Conservation (phyloP, 2,888 invertebrate genomes). For the Aethes cnicana region DNA sequence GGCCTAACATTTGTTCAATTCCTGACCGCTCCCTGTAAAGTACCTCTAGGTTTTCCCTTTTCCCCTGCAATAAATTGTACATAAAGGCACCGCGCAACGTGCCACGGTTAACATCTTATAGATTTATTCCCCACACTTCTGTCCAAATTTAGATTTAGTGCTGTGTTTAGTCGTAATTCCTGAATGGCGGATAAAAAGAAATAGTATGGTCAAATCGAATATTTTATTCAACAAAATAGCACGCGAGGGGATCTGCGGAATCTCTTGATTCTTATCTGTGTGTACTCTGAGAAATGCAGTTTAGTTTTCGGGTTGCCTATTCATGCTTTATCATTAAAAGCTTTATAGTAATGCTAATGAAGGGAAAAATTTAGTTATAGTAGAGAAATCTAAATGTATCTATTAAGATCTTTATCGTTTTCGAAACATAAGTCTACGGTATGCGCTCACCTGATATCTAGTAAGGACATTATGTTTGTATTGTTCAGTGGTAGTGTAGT, state of each 20-base stretch:
- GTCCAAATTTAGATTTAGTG: constrained; percentile 80
- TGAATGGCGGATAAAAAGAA: constrained; percentile 50
- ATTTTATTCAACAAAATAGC: constrained; percentile 29
- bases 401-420: no score
- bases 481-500: no score
- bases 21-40: constrained; percentile 38
- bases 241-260: constrained; percentile 20
- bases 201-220: constrained; percentile 35
- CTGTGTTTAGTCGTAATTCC: constrained; percentile 71
- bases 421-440: no score
- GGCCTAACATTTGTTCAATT: constrained; percentile 23
- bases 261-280: constrained; percentile 12
- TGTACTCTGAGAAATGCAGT: background rate
- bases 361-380: no score
- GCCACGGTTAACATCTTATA: constrained; percentile 79
- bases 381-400: no score
- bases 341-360: no score
- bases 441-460: no score
- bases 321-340: no score
- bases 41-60: constrained; percentile 58
- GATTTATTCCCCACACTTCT: constrained; percentile 79
- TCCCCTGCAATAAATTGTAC: constrained; percentile 74
- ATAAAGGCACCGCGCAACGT: constrained; percentile 69
- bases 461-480: no score
- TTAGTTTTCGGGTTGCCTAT: no score